Percentiles rank a stretch among this genome's conserved stretches.
Evolutionary conservation across 2,888 invertebrate species (phyloP).

Genomic region (Hoplodrina ambigua): DNA sequence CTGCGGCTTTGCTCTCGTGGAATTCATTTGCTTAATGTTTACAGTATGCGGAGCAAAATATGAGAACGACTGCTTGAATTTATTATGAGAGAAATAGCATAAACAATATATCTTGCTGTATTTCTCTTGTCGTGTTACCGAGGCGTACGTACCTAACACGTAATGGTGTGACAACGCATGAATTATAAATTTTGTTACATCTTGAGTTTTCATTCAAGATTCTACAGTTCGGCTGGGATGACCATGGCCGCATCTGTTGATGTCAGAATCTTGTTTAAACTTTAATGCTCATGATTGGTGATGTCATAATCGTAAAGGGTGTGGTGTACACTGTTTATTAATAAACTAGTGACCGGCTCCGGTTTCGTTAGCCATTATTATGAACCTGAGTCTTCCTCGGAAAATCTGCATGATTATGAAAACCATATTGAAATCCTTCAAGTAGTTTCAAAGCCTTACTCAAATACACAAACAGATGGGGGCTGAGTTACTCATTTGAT

Average conservation of each 20-base stretch:
- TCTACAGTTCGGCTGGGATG: neutral
- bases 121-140: slow-evolving; percentile 22
- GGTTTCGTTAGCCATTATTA: slow-evolving; percentile 7
- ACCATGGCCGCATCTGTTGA: slow-evolving; percentile 17
- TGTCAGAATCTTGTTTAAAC: slow-evolving; percentile 33
- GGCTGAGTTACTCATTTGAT: neutral
- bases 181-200: slow-evolving; percentile 7
- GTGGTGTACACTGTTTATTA: slow-evolving; percentile 36
- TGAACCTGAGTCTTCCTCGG: neutral
- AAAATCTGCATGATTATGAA: slow-evolving; percentile 7
- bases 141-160: neutral
- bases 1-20: slow-evolving; percentile 14
- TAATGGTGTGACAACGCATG: slow-evolving; percentile 11
- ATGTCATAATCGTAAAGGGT: slow-evolving; percentile 40
- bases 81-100: slow-evolving; percentile 36
- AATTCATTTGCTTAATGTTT: slow-evolving; percentile 46
- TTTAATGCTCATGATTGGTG: slow-evolving; percentile 39
- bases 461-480: neutral
- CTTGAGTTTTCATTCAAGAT: slow-evolving; percentile 30
- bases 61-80: slow-evolving; percentile 25
- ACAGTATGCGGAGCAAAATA: slow-evolving; percentile 27
- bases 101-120: slow-evolving; percentile 10
- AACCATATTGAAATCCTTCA: neutral
- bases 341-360: slow-evolving; percentile 26
- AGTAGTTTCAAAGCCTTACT: neutral